A percentile compares a stretch with the other conserved stretches of the same genome.
phyloP scores from a whole-genome alignment of 2,888 invertebrate genomes.

The Drepana falcataria region DNA sequence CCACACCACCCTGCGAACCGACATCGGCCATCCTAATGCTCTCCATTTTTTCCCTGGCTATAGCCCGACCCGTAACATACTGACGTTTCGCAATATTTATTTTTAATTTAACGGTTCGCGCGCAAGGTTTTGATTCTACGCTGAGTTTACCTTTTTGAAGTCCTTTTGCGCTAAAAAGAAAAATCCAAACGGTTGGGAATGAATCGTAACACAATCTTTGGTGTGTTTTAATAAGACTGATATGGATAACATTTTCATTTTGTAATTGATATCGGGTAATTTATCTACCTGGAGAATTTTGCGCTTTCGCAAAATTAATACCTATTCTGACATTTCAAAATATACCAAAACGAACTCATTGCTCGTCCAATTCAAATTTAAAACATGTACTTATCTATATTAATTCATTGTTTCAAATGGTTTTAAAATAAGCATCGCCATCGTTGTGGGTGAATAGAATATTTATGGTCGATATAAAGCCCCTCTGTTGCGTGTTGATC shows the following conservation, averaged over 20 bases:
- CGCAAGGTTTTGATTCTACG: conserved; percentile 66
- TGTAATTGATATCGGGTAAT: neutral
- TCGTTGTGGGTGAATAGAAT: conserved; percentile 29
- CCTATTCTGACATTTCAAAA: too few species aligned
- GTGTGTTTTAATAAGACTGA: neutral
- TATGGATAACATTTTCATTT: neutral
- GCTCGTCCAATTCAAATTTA: too few species aligned
- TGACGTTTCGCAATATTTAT: conserved; percentile 78
- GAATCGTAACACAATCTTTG: conserved; percentile 32
- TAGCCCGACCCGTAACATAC: conserved; percentile 68
- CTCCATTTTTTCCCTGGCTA: conserved; percentile 56
- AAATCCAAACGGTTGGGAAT: conserved; percentile 43
- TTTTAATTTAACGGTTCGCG: conserved; percentile 75
- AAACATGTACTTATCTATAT: too few species aligned
- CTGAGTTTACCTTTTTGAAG: conserved; percentile 59
- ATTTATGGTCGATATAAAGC: conserved; percentile 39
- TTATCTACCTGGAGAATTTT: neutral
- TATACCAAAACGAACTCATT: too few species aligned
- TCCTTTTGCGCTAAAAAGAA: conserved; percentile 58
- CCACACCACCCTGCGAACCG: conserved; percentile 54
- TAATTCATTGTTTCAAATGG: conserved; percentile 15
- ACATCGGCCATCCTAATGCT: conserved; percentile 53
- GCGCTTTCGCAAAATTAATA: too few species aligned
- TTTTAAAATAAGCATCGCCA: conserved; percentile 1
- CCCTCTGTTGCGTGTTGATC: conserved; percentile 52